These are phyloP conservation scores for Jordanella pulchra DNA, from an alignment of 2,797 vertebrate species.

Conservation along the genomic window DNA sequence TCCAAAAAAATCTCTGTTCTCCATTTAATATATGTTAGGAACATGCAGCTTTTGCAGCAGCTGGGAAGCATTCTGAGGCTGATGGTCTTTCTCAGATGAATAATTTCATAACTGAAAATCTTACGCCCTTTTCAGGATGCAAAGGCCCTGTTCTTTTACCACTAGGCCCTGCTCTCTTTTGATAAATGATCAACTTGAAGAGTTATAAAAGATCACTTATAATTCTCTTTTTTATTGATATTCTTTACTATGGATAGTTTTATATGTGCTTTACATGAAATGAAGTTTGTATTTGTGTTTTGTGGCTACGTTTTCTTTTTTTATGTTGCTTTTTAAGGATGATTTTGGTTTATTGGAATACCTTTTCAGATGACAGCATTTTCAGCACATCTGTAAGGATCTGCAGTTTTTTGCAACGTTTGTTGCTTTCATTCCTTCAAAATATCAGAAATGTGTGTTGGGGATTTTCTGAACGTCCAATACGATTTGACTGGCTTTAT, in stretches of 20 bases:
- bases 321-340: too few relatives aligned
- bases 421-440: neutral
- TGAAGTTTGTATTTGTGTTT: neutral
- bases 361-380: neutral
- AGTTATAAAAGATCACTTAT: neutral
- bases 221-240: neutral
- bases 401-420: neutral
- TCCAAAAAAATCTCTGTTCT: too few relatives aligned
- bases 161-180: neutral
- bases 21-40: too few relatives aligned
- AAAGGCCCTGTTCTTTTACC: neutral
- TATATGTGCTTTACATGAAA: neutral
- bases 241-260: neutral
- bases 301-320: neutral
- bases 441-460: neutral
- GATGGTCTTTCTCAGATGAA: too few relatives aligned
- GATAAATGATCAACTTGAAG: neutral
- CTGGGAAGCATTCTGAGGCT: too few relatives aligned
- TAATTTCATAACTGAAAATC: too few relatives aligned
- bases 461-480: neutral
- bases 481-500: neutral
- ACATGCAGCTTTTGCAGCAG: too few relatives aligned
- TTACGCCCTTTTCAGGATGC: neutral
- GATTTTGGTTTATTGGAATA: neutral
- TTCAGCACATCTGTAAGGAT: too few relatives aligned